Evolutionary conservation across 2,888 invertebrate genomes (phyloP), one percentile per base, ranked within the genome.

Genomic region (Capitulum mitella): DNA sequence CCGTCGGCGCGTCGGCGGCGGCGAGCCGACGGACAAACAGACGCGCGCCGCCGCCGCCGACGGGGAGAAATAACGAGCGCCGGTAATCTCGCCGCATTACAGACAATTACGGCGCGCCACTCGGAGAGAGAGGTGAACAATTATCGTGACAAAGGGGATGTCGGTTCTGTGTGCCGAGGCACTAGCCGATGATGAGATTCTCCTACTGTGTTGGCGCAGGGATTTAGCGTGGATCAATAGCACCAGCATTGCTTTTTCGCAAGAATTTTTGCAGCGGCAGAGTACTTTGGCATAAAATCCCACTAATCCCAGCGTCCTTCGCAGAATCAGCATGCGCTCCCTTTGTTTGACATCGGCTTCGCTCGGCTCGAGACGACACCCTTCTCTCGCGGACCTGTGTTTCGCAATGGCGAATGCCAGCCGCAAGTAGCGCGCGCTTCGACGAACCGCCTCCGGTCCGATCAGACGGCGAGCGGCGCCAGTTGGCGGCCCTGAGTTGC

Each of bases 31-130:
- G 58, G 58, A 58, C 58, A 58, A 58, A 58, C 58, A 58, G 58
- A 22, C 51, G 51, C 51, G 51, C 64, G 34, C 32, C 64, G 64
- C 29, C 64, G 37, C 34, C 40, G 70, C 22, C 34, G 70, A 14
- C 64, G 37, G 37, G 3, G 37, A 37, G 70, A 22, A 40, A 70
- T 70, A 70, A 70, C 70, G 70, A 70, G 70, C 70, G 70, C 10
- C 40, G 40, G 70, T 70, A 40, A 70, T 70, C 70, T 26, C 26
- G 70, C 22, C 26, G 70, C 70, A 70, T 70, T 70, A 70, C 26
- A 70, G 70, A 70, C 70, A 70, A 70, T 70, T 70, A 70, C 37
- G 70, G 37, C 70, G 40, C 70, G 37, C 16, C 70, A 22, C 70
- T 22, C 70, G 22, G 10, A 10, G 70, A 70, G 37, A 40, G 70